phyloP scores from a whole-genome alignment of 23 tunicate species.

The Halocynthia roretzi region DNA sequence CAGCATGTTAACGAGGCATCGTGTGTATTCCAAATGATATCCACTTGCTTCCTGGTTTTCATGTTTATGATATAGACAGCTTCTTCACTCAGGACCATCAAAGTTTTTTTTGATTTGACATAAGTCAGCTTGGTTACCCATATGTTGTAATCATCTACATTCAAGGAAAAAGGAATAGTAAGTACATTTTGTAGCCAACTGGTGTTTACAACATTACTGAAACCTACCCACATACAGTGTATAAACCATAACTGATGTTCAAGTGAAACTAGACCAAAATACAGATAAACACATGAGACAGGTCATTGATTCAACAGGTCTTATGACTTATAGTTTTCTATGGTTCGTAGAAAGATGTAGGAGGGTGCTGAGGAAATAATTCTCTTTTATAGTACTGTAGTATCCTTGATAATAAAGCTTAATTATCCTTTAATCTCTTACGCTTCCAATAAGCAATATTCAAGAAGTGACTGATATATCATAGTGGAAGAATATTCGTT shows the following conservation, averaged over 20 bases:
- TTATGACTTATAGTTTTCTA: not conserved
- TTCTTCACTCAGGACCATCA: constrained; percentile 50
- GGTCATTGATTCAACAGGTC: not conserved
- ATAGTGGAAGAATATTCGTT: too few species aligned
- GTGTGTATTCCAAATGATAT: constrained; percentile 40
- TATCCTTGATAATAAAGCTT: too few species aligned
- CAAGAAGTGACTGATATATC: too few species aligned
- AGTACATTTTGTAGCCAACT: constrained; percentile 5
- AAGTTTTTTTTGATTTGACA: constrained; percentile 27
- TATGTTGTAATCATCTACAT: not conserved
- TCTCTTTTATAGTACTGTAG: too few species aligned
- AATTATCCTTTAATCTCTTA: too few species aligned
- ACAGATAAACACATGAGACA: not conserved
- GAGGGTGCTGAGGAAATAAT: too few species aligned
- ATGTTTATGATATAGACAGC: constrained; percentile 41
- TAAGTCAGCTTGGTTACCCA: constrained; percentile 52
- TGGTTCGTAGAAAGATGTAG: not conserved
- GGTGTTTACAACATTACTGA: not conserved
- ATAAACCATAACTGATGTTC: too few species aligned
- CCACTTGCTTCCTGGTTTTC: constrained; percentile 37
- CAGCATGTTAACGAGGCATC: constrained; percentile 47
- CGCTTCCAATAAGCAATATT: too few species aligned
- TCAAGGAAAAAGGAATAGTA: not conserved
- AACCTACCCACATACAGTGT: too few species aligned
- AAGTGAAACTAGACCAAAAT: too few species aligned